phyloP scores from a whole-genome alignment of 1,140 invertebrate species.

The Hyles vespertilio region DNA sequence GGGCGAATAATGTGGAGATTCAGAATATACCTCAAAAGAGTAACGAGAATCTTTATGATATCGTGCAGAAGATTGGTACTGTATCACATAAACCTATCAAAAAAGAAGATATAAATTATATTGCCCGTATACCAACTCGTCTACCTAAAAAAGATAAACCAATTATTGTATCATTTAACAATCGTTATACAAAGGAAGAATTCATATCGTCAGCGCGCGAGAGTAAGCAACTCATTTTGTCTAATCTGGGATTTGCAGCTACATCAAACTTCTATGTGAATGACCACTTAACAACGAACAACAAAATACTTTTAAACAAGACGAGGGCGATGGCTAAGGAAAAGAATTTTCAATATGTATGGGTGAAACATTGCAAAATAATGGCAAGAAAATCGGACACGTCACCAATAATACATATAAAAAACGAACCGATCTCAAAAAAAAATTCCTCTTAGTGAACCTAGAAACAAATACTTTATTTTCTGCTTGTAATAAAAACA shows the following conservation, averaged over 20 bases:
- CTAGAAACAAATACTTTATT: too few species aligned
- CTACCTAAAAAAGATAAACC: slow-evolving; percentile 17
- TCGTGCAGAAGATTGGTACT: slow-evolving; percentile 17
- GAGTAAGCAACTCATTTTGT: slow-evolving; percentile 4
- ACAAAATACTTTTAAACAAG: slow-evolving; percentile 25
- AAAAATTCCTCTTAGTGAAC: too few species aligned
- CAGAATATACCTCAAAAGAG: slow-evolving; percentile 21
- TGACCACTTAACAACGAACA: slow-evolving; percentile 24
- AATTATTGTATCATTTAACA: slow-evolving; percentile 25
- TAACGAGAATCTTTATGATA: slow-evolving; percentile 25
- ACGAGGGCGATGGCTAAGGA: slow-evolving; percentile 20
- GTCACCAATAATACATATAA: neutral
- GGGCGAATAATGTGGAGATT: slow-evolving; percentile 28
- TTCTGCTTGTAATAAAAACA: too few species aligned
- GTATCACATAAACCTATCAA: slow-evolving; percentile 7
- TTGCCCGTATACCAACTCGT: slow-evolving; percentile 23
- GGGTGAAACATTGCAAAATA: slow-evolving; percentile 33
- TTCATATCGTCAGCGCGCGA: slow-evolving; percentile 18
- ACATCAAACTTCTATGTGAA: slow-evolving; percentile 17
- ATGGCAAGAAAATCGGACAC: slow-evolving; percentile 26
- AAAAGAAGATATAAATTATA: slow-evolving; percentile 30
- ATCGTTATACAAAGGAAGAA: slow-evolving; percentile 26
- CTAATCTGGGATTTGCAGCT: slow-evolving; percentile 7
- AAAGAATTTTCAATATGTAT: slow-evolving; percentile 24
- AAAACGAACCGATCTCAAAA: too few species aligned